A percentile compares a stretch with the other conserved stretches of the same genome.
phyloP scores from a whole-genome alignment of 2,113 vertebrate genomes.

The Elgaria multicarinata region DNA sequence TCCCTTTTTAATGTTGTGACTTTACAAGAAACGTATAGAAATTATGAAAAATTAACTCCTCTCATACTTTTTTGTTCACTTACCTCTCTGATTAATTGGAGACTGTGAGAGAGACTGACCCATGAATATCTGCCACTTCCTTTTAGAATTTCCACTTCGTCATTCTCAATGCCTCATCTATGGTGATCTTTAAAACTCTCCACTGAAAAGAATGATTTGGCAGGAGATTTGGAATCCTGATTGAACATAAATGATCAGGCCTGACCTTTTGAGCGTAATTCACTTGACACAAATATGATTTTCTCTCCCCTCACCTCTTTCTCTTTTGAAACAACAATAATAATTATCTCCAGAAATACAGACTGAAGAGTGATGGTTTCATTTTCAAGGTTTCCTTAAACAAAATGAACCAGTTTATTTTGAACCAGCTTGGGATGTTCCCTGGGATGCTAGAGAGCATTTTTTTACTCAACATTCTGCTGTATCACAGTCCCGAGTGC shows the following conservation, averaged over 20 bases:
- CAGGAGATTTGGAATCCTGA: conserved; percentile 44
- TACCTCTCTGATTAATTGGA: conserved; percentile 62
- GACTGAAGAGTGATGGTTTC: background rate
- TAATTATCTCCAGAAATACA: background rate
- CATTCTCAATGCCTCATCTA: conserved; percentile 39
- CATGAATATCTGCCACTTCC: conserved; percentile 56
- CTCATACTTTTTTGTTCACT: conserved; percentile 45
- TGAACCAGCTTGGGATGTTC: background rate
- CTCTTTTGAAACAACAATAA: background rate
- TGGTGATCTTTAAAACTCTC: conserved; percentile 56
- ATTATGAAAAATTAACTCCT: conserved; percentile 59
- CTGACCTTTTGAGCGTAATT: background rate
- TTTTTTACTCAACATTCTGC: background rate
- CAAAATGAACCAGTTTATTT: background rate
- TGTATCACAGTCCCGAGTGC: background rate
- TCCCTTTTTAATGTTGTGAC: background rate
- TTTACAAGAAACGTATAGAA: conserved; percentile 44
- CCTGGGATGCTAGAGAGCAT: too few species aligned
- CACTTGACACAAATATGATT: background rate
- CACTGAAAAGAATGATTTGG: conserved; percentile 59
- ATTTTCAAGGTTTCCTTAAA: background rate
- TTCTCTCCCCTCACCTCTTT: too few species aligned
- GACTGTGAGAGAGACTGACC: conserved; percentile 53
- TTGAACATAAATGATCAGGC: conserved; percentile 14
- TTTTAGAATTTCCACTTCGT: conserved; percentile 49